phyloP scores from a whole-genome alignment of 1,140 invertebrate genomes.

The Chironomus tepperi region DNA sequence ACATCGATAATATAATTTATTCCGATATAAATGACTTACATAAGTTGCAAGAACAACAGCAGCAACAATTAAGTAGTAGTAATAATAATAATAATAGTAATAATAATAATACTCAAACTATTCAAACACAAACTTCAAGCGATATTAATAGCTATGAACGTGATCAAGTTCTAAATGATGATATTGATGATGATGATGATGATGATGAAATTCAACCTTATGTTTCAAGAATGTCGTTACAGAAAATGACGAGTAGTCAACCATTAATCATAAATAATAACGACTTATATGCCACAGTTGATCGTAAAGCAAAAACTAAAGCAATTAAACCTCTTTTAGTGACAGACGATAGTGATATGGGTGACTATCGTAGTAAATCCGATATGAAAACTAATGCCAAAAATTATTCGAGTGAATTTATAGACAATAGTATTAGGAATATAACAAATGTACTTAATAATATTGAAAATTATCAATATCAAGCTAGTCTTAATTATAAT shows the following conservation, averaged over 20 bases:
- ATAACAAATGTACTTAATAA: slow-evolving; percentile 20
- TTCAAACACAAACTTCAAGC: slow-evolving; percentile 15
- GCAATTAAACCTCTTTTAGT: slow-evolving; percentile 26
- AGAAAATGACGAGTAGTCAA: slow-evolving; percentile 11
- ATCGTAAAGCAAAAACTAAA: slow-evolving; percentile 39
- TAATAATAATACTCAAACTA: slow-evolving; percentile 2
- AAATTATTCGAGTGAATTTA: slow-evolving; percentile 23
- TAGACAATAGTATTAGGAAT: slow-evolving; percentile 23
- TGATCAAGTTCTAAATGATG: neutral
- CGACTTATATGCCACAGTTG: slow-evolving; percentile 39
- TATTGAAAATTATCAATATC: slow-evolving; percentile 24
- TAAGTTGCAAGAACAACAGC: slow-evolving; percentile 30
- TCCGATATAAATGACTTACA: slow-evolving; percentile 39
- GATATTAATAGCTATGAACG: neutral
- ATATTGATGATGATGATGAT: neutral
- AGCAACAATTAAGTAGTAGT: neutral
- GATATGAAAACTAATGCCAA: slow-evolving; percentile 4
- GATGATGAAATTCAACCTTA: slow-evolving; percentile 1
- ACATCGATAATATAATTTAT: slow-evolving; percentile 40
- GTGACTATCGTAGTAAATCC: neutral
- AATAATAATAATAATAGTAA: slow-evolving; percentile 17
- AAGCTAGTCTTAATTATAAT: slow-evolving; percentile 12
- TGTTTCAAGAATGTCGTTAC: neutral
- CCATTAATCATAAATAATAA: slow-evolving; percentile 26
- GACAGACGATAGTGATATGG: neutral